Evolutionary conservation across 2,797 vertebrate genomes (phyloP).

Genomic region (Cynopterus sphinx): DNA sequence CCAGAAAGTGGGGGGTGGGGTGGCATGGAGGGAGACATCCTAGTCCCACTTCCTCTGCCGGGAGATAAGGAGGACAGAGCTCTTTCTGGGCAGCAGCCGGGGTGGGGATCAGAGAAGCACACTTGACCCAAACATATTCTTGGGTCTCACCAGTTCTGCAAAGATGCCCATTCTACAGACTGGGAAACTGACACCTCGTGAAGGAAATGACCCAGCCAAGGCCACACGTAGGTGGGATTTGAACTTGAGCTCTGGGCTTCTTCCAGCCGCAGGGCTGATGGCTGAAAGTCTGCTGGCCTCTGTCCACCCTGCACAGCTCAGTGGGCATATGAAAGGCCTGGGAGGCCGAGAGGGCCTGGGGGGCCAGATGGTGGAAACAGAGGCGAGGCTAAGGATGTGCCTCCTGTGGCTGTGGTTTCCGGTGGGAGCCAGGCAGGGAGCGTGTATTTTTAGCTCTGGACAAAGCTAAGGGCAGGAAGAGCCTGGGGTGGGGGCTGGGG

Average conservation of each 20-base stretch:
- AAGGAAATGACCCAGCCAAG: neutral
- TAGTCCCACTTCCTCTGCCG: neutral
- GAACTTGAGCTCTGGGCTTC: neutral
- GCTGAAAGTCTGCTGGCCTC: neutral
- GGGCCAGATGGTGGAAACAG: neutral
- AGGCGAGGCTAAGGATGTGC: slow-evolving; percentile 30
- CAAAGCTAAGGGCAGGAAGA: slow-evolving; percentile 31
- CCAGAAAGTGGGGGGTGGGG: neutral
- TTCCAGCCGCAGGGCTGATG: neutral
- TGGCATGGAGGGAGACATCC: neutral
- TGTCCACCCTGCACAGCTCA: neutral
- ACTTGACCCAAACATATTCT: neutral
- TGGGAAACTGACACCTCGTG: slow-evolving; percentile 17
- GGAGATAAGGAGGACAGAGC: neutral
- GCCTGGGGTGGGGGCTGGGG: neutral
- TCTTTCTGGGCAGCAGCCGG: neutral
- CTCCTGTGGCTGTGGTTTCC: slow-evolving; percentile 68
- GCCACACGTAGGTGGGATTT: neutral
- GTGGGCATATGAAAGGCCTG: fast-evolving
- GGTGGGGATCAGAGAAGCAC: neutral
- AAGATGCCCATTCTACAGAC: neutral
- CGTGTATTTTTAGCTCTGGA: slow-evolving; percentile 53
- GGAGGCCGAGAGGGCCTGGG: neutral
- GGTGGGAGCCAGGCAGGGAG: neutral
- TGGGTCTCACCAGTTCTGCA: neutral